These are phyloP conservation scores for Cantharis nigra DNA, from an alignment of 2,888 invertebrate species.

Conservation along the genomic window DNA sequence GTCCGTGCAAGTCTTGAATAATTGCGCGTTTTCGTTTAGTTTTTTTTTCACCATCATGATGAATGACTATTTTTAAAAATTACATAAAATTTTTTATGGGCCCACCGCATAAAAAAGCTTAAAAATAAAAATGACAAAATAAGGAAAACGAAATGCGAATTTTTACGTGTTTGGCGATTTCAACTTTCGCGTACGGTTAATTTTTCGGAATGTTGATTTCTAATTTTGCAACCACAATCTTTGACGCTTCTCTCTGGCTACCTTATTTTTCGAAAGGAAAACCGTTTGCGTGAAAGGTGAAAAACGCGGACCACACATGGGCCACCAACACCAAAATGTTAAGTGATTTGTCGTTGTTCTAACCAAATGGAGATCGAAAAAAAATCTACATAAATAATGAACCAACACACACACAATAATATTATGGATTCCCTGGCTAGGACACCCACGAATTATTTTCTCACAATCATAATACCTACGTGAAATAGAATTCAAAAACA, in stretches of 20 bases:
- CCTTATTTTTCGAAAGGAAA: background rate
- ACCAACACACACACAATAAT: conserved; percentile 6
- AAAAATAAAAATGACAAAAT: background rate
- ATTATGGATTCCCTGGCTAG: conserved; percentile 31
- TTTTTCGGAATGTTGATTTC: background rate
- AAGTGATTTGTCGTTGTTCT: conserved; percentile 11
- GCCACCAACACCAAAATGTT: conserved; percentile 10
- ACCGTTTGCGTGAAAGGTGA: background rate
- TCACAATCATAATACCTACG: conserved; percentile 44
- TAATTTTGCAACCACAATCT: background rate
- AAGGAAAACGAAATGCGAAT: background rate
- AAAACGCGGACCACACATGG: conserved; percentile 14
- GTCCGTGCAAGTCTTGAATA: background rate
- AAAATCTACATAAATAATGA: conserved; percentile 4
- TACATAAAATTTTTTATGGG: background rate
- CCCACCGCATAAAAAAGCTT: background rate
- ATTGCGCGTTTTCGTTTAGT: background rate
- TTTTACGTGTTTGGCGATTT: background rate
- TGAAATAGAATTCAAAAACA: conserved; percentile 50
- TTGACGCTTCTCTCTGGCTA: background rate
- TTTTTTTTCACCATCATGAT: background rate
- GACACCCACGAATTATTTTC: conserved; percentile 44
- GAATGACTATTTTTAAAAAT: background rate
- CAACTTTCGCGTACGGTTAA: background rate
- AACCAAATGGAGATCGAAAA: background rate